Base-by-base conservation (phyloP, 1,140 invertebrate species). In the Dolichoris vasculosae region DNA sequence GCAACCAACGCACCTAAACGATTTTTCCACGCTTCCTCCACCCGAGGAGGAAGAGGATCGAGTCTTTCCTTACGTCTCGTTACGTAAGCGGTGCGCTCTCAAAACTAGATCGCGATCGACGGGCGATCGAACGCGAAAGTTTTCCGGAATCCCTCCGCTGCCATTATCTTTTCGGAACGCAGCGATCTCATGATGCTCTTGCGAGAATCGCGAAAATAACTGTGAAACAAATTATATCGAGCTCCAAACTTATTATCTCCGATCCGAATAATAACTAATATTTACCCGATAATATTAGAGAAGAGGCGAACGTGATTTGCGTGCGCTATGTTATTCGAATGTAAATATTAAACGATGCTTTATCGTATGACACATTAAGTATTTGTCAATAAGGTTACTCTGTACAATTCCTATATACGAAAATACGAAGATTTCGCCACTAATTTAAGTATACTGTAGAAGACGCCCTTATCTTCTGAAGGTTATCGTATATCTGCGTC, bases 381-480 rank as follows among this genome's bases (percentile, higher is more conserved):
- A 71, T 84, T 84, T 79, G 83, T 84, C 83, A 84, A 84, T 84
- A 84, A 84, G 32, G 40, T 38, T n/a, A 48, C 32, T 82, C 11
- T 35, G 80, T 71, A 30, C 35, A 32, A 71, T 69, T 67, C 40
- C 55, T 48, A 26, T 51, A 17, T 32, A n/a, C 40, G 69, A 59
- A 46, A 13, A 30, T 30, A 48, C 51, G 0, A 15, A 11, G 9
- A 26, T 84, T 84, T 84, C 82, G 48, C 64, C 82, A 78, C 32
- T 35, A 55, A 76, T 75, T 67, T 51, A 17, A 76, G 82, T 32
- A 30, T 46, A 51, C 75, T 76, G 55, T 43, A 32, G 64, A 73
- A 46, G 73, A 78, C 55, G 59, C 75, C 75, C 73, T 78, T 84
- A 84, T 84, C 82, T 84, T n/a, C 0, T 84, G 82, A 84, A 84